Base-by-base conservation (phyloP, 2,797 vertebrate species). In the Nothura maculosa region DNA sequence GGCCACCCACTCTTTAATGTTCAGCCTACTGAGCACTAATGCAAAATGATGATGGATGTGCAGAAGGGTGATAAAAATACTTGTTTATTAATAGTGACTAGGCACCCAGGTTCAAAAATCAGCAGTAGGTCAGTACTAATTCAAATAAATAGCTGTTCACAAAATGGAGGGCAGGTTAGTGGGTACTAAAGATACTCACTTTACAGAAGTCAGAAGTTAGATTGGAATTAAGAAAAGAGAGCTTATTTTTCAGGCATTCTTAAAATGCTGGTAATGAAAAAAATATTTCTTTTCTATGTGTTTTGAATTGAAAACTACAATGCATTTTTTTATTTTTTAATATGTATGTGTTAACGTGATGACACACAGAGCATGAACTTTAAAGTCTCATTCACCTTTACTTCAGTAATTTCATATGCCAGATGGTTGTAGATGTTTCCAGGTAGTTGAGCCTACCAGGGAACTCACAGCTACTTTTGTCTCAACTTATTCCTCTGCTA, bases 391-490 rank as follows among this genome's bases (percentile, higher is more conserved):
- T 79, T 73, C 68, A 79, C 75, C 64, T 90, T 83, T 62, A 69
- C 36, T 72, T 88, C 69, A 89, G 3, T 47, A 81, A 75, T 76
- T 81, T 69, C 58, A 34, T 24, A 43, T 30, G 36, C 66, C 89
- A 90, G 83, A 85, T 18, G 52, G 43, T 20, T 87, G 85, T 87
- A 92, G 84, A 87, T 69, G 66, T 93, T 94, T 90, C 69, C 83
- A 72, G n/a, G 76, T 76, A 94, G 86, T 75, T 85, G 10, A 32
- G 45, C 42, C 84, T 82, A 79, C 50, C 28, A 43, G 14, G 77
- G 42, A 84, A 34, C 60, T 89, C 54, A 61, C 28, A 57, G 55
- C 47, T 89, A 73, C 66, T 87, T 78, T 48, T 85, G 91, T 87
- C 81, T 78, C 69, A 85, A 81, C 81, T 83, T 90, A 81, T 58